phyloP scores from a whole-genome alignment of 2,888 invertebrate genomes.

The Nebria brevicollis region DNA sequence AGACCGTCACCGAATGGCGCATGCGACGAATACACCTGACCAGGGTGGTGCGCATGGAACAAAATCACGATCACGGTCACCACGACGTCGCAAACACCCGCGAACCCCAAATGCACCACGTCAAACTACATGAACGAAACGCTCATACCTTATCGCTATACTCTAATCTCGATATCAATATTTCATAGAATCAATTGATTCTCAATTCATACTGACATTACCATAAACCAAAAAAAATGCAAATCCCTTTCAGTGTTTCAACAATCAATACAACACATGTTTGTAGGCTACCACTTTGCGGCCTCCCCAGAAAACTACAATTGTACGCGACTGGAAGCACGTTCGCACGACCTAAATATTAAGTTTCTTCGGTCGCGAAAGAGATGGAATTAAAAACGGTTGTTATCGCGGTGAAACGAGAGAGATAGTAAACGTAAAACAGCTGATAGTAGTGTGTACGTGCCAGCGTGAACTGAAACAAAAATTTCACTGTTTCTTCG shows the following conservation, averaged over 20 bases:
- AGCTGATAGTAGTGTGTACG: constrained; percentile 35
- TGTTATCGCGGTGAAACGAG: not conserved
- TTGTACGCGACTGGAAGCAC: constrained; percentile 27
- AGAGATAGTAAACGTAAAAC: constrained; percentile 15
- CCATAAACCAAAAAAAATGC: not conserved
- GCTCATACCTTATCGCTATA: not conserved
- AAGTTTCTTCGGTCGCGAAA: constrained; percentile 13
- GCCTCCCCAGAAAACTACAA: no score
- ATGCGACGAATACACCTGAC: constrained; percentile 39
- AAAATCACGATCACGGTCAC: constrained; percentile 17
- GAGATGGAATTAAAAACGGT: constrained; percentile 25
- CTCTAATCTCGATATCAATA: not conserved
- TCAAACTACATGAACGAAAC: not conserved
- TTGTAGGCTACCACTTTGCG: not conserved
- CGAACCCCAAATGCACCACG: not conserved
- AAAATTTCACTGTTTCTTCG: not conserved
- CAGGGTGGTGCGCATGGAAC: constrained; percentile 27
- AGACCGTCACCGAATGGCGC: constrained; percentile 28
- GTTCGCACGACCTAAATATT: not conserved
- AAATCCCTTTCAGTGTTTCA: not conserved
- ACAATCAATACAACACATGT: constrained; percentile 35
- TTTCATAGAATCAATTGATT: not conserved
- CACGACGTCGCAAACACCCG: not conserved
- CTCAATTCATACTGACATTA: not conserved
- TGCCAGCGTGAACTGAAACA: constrained; percentile 20